A percentile compares a stretch with the other conserved stretches of the same genome.
Conservation (phyloP, 2,113 vertebrate species). For the Antennarius striatus region DNA sequence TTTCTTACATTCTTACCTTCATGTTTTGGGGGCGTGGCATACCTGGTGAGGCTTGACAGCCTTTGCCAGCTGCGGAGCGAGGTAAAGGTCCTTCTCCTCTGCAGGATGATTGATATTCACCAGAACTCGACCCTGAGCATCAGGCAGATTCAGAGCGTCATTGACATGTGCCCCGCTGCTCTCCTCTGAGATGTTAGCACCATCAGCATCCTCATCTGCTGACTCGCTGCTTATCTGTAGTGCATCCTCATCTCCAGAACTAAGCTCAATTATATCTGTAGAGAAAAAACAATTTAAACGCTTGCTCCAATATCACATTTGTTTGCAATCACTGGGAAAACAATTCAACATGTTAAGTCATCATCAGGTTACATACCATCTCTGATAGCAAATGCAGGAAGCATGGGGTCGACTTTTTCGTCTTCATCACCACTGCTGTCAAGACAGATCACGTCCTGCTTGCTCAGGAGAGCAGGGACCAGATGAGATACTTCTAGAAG, state of each 20-base stretch:
- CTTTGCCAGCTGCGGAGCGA: slow-evolving; percentile 91
- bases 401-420: slow-evolving; percentile 68
- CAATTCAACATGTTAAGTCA: neutral
- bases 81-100: slow-evolving; percentile 93
- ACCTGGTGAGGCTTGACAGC: slow-evolving; percentile 99
- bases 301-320: neutral
- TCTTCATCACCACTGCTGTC: slow-evolving; percentile 88
- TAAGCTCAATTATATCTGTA: slow-evolving; percentile 95
- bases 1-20: neutral
- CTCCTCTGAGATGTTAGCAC: slow-evolving; percentile 81
- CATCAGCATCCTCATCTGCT: slow-evolving; percentile 86
- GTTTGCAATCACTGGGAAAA: neutral
- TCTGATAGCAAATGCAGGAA: slow-evolving; percentile 73
- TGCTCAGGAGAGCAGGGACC: slow-evolving; percentile 79
- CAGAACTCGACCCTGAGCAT: slow-evolving; percentile 90
- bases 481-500: slow-evolving; percentile 87
- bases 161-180: slow-evolving; percentile 96
- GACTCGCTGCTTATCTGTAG: slow-evolving; percentile 94
- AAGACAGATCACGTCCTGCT: slow-evolving; percentile 95
- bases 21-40: slow-evolving; percentile 5
- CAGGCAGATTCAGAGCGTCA: slow-evolving; percentile 90
- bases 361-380: slow-evolving; percentile 82
- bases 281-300: slow-evolving; percentile 14
- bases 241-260: slow-evolving; percentile 93
- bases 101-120: slow-evolving; percentile 98